Evolutionary conservation across 1,140 invertebrate species (phyloP).

Genomic region (Caenorhabditis latens): DNA sequence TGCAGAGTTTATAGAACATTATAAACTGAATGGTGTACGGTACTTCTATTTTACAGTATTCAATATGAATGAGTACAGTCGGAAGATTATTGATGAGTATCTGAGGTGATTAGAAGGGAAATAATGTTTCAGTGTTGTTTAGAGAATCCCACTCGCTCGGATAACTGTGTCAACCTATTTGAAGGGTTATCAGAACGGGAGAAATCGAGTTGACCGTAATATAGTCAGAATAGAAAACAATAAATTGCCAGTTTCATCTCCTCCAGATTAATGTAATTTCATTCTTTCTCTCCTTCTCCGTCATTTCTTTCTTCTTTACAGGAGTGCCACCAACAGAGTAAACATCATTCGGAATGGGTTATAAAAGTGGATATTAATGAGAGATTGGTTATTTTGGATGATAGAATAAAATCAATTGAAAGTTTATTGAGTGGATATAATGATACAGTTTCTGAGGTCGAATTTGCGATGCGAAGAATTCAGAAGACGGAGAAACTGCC

Average conservation of each 20-base stretch:
- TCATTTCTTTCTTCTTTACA: no score
- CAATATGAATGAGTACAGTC: slow-evolving; percentile 32
- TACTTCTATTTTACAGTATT: slow-evolving; percentile 18
- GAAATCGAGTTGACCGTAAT: neutral
- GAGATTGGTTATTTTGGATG: slow-evolving; percentile 15
- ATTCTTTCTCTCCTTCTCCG: no score
- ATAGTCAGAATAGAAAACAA: no score
- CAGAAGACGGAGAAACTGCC: neutral
- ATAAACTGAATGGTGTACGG: neutral
- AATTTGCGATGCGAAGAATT: slow-evolving; percentile 1
- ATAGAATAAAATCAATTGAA: neutral
- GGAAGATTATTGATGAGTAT: neutral
- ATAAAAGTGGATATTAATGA: slow-evolving; percentile 41
- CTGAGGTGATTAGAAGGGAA: neutral
- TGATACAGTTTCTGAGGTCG: neutral
- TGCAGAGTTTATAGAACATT: neutral
- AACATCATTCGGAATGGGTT: slow-evolving; percentile 17
- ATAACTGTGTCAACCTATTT: no score
- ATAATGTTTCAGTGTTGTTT: no score
- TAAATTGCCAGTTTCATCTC: no score
- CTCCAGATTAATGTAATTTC: no score
- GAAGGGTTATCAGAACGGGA: neutral
- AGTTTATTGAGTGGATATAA: neutral
- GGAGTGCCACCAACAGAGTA: no score
- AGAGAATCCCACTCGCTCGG: no score